Conservation (phyloP, 2,797 vertebrate genomes). For the Acanthis flammea region DNA sequence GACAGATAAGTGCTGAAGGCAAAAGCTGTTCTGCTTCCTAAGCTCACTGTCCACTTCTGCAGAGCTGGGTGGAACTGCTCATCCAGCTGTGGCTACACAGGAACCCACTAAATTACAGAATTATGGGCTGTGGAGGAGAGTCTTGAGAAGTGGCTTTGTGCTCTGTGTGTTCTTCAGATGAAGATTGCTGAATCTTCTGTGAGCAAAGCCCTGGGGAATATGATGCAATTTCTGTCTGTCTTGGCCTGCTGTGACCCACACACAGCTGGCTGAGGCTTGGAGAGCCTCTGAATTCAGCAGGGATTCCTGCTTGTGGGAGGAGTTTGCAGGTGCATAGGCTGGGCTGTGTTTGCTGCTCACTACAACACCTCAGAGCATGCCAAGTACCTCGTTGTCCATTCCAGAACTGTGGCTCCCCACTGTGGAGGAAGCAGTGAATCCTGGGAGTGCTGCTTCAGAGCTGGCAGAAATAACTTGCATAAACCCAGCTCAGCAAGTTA, state of each 20-base stretch:
- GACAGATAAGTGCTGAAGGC: not conserved
- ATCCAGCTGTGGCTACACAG: not conserved
- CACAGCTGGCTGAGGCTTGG: not conserved
- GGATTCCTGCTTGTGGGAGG: not conserved
- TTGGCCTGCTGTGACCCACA: not conserved
- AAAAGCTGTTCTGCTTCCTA: not conserved
- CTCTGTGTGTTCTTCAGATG: not conserved
- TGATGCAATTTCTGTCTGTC: not conserved
- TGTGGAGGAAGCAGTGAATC: not conserved
- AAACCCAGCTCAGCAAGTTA: not conserved
- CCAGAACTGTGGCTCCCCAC: not conserved
- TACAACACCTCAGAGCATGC: accelerated
- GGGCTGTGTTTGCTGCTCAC: not conserved
- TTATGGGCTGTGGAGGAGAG: not conserved
- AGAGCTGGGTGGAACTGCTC: not conserved
- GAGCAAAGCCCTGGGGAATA: not conserved
- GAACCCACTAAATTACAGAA: not conserved
- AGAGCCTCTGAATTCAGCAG: not conserved
- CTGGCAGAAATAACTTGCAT: not conserved
- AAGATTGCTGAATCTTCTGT: not conserved
- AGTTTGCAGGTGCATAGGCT: not conserved
- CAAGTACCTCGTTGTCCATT: not conserved
- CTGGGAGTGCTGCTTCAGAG: not conserved
- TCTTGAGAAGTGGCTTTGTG: not conserved
- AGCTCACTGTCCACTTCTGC: not conserved